Percentiles rank a stretch among this genome's conserved stretches.
Conservation (phyloP, 2,797 vertebrate species). For the Sebastolobus alascanus region DNA sequence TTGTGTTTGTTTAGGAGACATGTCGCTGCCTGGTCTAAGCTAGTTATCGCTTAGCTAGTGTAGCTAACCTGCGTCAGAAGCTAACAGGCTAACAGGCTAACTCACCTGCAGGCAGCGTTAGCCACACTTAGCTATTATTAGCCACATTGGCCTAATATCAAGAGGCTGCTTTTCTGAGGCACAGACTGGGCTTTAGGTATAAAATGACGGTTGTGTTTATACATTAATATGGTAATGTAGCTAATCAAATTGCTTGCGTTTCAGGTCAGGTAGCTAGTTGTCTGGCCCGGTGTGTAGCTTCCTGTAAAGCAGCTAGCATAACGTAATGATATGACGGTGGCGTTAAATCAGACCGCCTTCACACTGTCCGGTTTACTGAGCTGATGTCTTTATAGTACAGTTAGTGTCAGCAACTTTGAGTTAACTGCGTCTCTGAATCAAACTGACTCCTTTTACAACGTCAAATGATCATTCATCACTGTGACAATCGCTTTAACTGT, state of each 20-base stretch:
- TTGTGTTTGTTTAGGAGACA: not conserved
- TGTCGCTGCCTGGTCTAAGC: not conserved
- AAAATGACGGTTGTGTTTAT: fast-evolving
- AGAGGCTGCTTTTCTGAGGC: not conserved
- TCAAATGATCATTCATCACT: not conserved
- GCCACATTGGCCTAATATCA: not conserved
- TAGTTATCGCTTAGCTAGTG: conserved; percentile 4
- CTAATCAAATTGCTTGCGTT: not conserved
- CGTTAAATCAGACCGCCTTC: not conserved
- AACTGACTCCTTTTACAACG: too few species aligned
- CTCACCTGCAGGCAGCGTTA: conserved; percentile 38
- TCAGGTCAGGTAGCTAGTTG: not conserved
- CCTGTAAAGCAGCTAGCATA: conserved; percentile 20
- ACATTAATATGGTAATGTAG: fast-evolving
- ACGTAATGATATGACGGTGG: not conserved
- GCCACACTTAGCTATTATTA: conserved; percentile 19
- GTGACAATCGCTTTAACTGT: not conserved
- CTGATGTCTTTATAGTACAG: too few species aligned
- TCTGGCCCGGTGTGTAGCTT: conserved; percentile 37
- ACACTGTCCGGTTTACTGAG: not conserved
- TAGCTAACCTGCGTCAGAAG: conserved; percentile 66
- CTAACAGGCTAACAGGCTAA: conserved; percentile 63
- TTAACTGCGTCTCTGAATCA: not conserved
- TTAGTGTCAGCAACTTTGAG: not conserved
- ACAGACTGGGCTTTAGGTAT: not conserved